These are phyloP conservation scores for Agrochola lota DNA, from an alignment of 2,888 invertebrate genomes.

Conservation along the genomic window DNA sequence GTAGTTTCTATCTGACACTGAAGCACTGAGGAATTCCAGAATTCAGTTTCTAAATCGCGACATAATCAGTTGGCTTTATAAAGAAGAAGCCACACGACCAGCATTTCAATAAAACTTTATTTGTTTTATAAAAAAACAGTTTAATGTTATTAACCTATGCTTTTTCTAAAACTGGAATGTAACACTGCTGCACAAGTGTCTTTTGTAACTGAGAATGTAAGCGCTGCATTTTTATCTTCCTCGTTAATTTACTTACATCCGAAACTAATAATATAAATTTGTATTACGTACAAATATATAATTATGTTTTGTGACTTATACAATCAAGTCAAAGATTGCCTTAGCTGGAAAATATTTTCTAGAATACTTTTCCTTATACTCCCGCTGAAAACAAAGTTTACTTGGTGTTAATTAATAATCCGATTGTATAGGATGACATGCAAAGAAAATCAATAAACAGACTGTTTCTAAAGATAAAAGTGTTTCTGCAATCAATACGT, in stretches of 20 bases:
- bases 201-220: neutral
- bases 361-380: neutral
- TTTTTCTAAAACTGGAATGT: neutral
- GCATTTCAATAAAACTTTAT: neutral
- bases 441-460: neutral
- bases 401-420: neutral
- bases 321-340: conserved; percentile 1
- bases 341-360: conserved; percentile 11
- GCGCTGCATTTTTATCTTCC: neutral
- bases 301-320: neutral
- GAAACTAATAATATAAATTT: neutral
- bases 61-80: neutral
- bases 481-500: neutral
- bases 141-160: neutral
- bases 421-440: neutral
- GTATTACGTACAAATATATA: too few relatives aligned
- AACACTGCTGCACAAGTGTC: neutral
- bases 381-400: conserved; percentile 10
- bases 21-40: neutral
- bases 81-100: neutral
- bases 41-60: neutral
- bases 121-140: neutral
- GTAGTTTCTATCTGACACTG: neutral
- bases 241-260: neutral
- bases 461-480: neutral